Evolutionary conservation across 2,797 vertebrate genomes (phyloP).

Genomic region (Tapirus indicus): DNA sequence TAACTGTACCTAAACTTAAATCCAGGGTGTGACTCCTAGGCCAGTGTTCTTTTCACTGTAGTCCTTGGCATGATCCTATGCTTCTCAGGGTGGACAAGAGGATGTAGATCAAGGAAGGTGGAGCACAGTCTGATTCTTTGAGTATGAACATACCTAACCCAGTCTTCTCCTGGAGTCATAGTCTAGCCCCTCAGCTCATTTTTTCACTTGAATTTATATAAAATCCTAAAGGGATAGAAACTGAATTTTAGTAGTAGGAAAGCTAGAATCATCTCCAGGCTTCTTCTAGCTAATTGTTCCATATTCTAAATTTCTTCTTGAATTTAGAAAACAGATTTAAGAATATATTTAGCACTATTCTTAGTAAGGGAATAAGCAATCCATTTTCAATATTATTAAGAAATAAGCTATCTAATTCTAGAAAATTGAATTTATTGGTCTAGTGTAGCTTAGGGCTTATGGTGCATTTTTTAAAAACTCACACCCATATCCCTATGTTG

Average conservation of each 20-base stretch:
- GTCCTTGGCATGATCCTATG: not conserved
- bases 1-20: not conserved
- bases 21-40: not conserved
- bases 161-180: not conserved
- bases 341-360: constrained; percentile 45
- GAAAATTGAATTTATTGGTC: not conserved
- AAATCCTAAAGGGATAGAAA: constrained; percentile 1
- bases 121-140: not conserved
- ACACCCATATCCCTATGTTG: not conserved
- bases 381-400: constrained; percentile 4
- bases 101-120: not conserved
- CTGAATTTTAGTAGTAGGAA: not conserved
- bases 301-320: constrained; percentile 37
- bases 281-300: constrained; percentile 33
- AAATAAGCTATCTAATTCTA: constrained; percentile 36
- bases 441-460: not conserved
- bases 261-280: constrained; percentile 36
- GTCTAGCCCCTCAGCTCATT: constrained; percentile 4
- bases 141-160: not conserved
- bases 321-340: constrained; percentile 46
- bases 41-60: not conserved
- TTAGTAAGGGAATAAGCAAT: constrained; percentile 50
- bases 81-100: not conserved
- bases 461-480: not conserved
- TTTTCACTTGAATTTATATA: constrained; percentile 42